Base-by-base conservation (phyloP, 2,113 vertebrate species). In the Prolemur simus region DNA sequence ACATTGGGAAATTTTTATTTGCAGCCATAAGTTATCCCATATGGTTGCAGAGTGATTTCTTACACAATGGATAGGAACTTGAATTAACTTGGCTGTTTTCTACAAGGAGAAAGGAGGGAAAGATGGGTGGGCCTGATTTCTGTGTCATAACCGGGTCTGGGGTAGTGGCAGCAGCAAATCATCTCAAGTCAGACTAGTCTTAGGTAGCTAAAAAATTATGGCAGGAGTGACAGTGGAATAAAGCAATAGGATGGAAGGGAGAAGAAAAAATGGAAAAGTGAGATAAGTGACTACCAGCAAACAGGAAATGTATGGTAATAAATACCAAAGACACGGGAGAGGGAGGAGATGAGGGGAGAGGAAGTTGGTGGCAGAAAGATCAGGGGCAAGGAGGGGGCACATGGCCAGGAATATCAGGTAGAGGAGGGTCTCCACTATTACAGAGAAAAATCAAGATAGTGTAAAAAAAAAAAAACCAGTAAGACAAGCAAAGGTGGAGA, bases 11-110 rank as follows among this genome's bases (percentile, higher is more conserved):
- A 96, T 88, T 93, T 96, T 97, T 93, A 95, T 97, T 97, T 95
- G 88, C 39, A 95, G 83, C 88, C 83, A 64, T 97, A 97, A 97
- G 96, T 96, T 93, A 94, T 96, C 73, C 95, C 91, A 96, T 94
- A 91, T 96, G 97, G 87, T 47, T 87, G 56, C 56, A 95, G 56
- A 96, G 91, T 96, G 88, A 84, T 94, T 97, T 96, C 96, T 94
- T 78, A 83, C 63, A 92, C 10, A 1, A 80, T 54, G 56, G 56
- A 63, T 94, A 86, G 23, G 27, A 83, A 93, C 81, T 88, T 92
- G 94, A 96, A 90, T 96, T 89, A 86, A 83, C 68, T 49, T 87
- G 49, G 45, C 85, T 96, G 13, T 84, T 97, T 91, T 89, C 93
- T 95, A 60, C 42, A 81, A 82, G 56, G 74, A 93, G 81, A 82